Percentiles rank a stretch among this genome's conserved stretches.
Evolutionary conservation across 2,797 vertebrate genomes (phyloP).

Genomic region (Paratrypauchen microcephalus): DNA sequence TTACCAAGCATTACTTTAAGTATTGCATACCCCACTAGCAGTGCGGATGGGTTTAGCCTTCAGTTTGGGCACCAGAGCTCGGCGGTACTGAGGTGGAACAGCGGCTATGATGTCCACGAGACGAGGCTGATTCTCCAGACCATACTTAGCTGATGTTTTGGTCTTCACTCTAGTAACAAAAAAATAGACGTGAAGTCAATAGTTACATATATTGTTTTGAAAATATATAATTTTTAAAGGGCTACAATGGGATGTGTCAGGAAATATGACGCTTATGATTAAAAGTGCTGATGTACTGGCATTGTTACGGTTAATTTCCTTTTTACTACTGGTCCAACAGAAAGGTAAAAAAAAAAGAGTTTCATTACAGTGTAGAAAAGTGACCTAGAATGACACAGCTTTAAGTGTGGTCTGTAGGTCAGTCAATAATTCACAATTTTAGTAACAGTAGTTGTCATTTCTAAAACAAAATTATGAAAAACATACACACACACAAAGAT

Average conservation of each 20-base stretch:
- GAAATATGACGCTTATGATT: no score
- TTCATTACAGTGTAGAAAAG: no score
- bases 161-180: slow-evolving; percentile 85
- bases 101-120: slow-evolving; percentile 96
- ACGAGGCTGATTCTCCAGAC: slow-evolving; percentile 88
- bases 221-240: neutral
- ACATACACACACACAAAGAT: neutral
- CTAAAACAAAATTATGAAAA: neutral
- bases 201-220: neutral
- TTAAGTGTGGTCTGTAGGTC: neutral
- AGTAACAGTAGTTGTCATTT: neutral
- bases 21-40: slow-evolving; percentile 87
- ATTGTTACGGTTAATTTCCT: no score
- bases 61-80: slow-evolving; percentile 88
- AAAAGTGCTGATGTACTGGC: no score
- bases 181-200: neutral
- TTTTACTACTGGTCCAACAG: no score
- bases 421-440: neutral
- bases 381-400: neutral
- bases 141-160: slow-evolving; percentile 87
- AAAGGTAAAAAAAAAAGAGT: no score
- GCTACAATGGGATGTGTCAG: neutral
- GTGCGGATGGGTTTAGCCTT: slow-evolving; percentile 96
- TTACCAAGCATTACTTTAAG: neutral
- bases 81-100: slow-evolving; percentile 88